Conservation (phyloP, 2,797 vertebrate species). For the Onychomys torridus region DNA sequence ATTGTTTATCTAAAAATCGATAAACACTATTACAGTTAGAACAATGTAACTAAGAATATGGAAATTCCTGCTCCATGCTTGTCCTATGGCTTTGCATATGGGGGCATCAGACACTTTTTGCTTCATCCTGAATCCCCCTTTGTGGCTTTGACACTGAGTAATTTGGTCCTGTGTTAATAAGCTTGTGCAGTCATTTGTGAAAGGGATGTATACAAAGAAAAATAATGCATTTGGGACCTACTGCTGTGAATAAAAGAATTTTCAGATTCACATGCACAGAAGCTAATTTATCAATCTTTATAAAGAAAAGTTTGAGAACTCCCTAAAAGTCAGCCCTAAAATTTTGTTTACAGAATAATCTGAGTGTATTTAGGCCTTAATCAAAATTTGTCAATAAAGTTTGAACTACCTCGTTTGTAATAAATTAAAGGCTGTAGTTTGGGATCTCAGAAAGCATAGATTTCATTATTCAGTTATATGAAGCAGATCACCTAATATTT, state of each 20-base stretch:
- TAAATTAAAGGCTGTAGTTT: neutral
- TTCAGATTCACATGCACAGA: neutral
- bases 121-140: slow-evolving; percentile 34
- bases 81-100: neutral
- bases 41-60: neutral
- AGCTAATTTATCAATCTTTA: slow-evolving; percentile 41
- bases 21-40: slow-evolving; percentile 14
- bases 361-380: neutral
- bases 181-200: slow-evolving; percentile 52
- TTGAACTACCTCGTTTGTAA: slow-evolving; percentile 33
- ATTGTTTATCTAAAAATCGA: slow-evolving; percentile 8
- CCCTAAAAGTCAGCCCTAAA: slow-evolving; percentile 7
- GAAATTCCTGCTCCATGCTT: neutral
- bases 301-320: neutral
- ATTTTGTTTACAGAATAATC: neutral
- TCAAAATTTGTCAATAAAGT: neutral
- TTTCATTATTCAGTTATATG: neutral
- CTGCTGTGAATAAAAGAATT: neutral
- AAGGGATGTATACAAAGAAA: slow-evolving; percentile 63
- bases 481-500: neutral
- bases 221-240: slow-evolving; percentile 25
- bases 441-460: neutral
- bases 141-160: slow-evolving; percentile 44
- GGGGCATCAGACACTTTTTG: neutral
- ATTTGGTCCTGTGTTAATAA: slow-evolving; percentile 46